Percentiles rank a stretch among this genome's conserved stretches.
Conservation (phyloP, 2,888 invertebrate species). For the Eristalis tenax region DNA sequence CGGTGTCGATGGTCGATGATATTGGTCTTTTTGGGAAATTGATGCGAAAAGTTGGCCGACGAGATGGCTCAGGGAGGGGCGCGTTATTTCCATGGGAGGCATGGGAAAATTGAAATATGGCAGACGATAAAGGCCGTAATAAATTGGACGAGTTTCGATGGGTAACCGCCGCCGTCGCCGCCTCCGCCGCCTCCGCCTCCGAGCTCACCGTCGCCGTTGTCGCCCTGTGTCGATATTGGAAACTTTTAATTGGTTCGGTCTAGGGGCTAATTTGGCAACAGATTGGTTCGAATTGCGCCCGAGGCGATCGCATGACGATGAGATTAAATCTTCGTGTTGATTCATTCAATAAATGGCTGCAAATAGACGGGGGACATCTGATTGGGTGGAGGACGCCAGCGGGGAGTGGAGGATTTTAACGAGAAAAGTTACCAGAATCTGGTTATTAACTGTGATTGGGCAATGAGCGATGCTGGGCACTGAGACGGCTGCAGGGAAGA, state of each 20-base stretch:
- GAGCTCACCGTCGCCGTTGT: not conserved
- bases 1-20: constrained; percentile 25
- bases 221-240: not conserved
- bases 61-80: not conserved
- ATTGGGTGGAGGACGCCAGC: not conserved
- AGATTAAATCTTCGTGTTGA: not conserved
- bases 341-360: not conserved
- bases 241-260: constrained; percentile 35
- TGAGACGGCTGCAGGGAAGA: too few relatives aligned
- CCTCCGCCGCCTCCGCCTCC: too few relatives aligned
- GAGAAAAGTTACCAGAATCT: not conserved
- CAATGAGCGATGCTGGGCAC: too few relatives aligned
- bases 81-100: not conserved
- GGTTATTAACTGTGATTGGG: not conserved
- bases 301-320: not conserved
- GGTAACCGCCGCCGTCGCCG: not conserved
- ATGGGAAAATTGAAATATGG: constrained; percentile 40
- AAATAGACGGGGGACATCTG: not conserved
- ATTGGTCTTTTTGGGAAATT: constrained; percentile 31
- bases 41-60: constrained; percentile 7
- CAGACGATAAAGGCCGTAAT: constrained; percentile 18
- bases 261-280: constrained; percentile 24
- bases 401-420: not conserved
- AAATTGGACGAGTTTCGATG: not conserved
- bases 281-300: not conserved